phyloP scores from a whole-genome alignment of 2,797 vertebrate genomes.

The Anguilla marmorata region DNA sequence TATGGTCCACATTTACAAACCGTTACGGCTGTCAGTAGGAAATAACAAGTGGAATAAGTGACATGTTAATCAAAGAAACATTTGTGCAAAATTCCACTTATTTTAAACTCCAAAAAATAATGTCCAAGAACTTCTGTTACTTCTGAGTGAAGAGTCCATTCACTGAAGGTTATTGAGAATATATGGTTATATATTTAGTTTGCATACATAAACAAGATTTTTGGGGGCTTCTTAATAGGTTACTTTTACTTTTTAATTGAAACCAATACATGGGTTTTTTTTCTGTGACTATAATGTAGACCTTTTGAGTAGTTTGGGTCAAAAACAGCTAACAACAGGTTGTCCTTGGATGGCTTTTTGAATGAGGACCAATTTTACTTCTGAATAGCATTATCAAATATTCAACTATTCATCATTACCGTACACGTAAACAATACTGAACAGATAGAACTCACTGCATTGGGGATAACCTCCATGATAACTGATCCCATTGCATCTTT shows the following conservation, averaged over 20 bases:
- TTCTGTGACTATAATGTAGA: background rate
- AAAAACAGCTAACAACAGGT: background rate
- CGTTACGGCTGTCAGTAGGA: constrained; percentile 54
- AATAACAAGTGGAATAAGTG: constrained; percentile 45
- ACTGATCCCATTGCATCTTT: background rate
- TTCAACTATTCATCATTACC: background rate
- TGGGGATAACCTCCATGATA: background rate
- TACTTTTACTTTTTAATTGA: background rate
- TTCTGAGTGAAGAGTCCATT: background rate
- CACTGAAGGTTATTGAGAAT: background rate
- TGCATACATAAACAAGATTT: background rate
- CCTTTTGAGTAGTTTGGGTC: background rate
- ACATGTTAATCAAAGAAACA: constrained; percentile 44
- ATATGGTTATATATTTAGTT: background rate
- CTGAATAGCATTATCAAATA: background rate
- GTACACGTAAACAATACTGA: background rate
- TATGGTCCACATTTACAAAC: constrained; percentile 76
- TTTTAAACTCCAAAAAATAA: constrained; percentile 36
- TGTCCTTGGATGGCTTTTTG: background rate
- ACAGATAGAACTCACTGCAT: background rate
- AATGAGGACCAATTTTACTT: background rate
- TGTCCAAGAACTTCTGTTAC: background rate
- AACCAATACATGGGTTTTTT: background rate
- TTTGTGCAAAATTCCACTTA: constrained; percentile 27
- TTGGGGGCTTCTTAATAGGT: background rate